phyloP scores from a whole-genome alignment of 2,113 vertebrate genomes.

The Epinephelus lanceolatus region DNA sequence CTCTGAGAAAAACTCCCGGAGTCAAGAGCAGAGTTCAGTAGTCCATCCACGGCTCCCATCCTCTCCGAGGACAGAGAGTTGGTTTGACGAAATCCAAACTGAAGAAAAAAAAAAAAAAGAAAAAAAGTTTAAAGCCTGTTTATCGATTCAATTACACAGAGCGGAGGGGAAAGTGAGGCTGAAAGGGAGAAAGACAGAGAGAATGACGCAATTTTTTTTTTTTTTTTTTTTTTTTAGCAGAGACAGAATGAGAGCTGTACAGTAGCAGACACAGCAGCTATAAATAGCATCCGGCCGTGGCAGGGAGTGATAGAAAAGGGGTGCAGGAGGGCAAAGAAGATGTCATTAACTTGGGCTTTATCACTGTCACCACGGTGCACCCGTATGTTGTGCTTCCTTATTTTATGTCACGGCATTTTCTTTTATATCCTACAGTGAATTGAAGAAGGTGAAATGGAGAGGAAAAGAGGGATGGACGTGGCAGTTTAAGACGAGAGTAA shows the following conservation, averaged over 20 bases:
- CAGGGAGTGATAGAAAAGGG: conserved; percentile 59
- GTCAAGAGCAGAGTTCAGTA: conserved; percentile 63
- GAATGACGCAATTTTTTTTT: conserved; percentile 45
- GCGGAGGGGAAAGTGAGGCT: conserved; percentile 31
- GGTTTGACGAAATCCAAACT: conserved; percentile 57
- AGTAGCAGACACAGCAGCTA: conserved; percentile 55
- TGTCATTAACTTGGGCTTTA: conserved; percentile 71
- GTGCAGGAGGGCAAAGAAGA: conserved; percentile 63
- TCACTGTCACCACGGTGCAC: conserved; percentile 60
- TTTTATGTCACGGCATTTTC: conserved; percentile 23
- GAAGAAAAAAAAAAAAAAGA: not conserved
- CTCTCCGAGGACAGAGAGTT: conserved; percentile 45
- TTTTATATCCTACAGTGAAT: conserved; percentile 3
- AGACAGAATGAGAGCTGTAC: conserved; percentile 45
- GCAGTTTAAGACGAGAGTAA: conserved; percentile 10
- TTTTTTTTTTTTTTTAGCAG: conserved; percentile 8
- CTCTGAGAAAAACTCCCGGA: conserved; percentile 55
- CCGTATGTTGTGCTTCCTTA: conserved; percentile 24
- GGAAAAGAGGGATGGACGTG: not conserved
- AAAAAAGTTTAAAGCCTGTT: conserved; percentile 68
- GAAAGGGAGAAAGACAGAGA: conserved; percentile 33
- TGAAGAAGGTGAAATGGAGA: not conserved
- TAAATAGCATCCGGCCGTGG: conserved; percentile 66
- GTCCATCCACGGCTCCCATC: conserved; percentile 50
- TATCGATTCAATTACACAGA: conserved; percentile 73